A percentile compares a stretch with the other conserved stretches of the same genome.
Conservation (phyloP, 2,113 vertebrate species). For the Chlamydotis undulata region DNA sequence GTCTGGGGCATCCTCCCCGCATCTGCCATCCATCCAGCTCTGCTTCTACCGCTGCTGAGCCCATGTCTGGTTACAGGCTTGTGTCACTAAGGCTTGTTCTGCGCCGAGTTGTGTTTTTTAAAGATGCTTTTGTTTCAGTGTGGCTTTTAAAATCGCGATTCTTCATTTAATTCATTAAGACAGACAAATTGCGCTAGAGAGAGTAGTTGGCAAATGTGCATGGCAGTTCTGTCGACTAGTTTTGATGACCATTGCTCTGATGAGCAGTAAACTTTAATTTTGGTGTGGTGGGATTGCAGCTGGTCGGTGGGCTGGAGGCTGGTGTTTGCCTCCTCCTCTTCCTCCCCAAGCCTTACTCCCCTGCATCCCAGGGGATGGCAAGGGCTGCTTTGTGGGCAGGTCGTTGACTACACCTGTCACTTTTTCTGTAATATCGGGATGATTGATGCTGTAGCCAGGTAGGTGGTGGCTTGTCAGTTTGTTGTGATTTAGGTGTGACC, state of each 20-base stretch:
- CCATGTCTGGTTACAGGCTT: neutral
- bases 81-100: neutral
- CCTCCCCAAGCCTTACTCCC: neutral
- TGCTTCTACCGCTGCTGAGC: neutral
- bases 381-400: neutral
- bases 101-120: neutral
- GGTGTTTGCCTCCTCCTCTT: neutral
- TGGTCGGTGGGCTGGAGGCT: neutral
- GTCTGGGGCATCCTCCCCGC: neutral
- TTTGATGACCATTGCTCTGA: neutral
- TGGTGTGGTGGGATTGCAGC: neutral
- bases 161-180: neutral
- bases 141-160: neutral
- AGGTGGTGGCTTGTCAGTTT: neutral
- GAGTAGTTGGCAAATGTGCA: neutral
- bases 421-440: neutral
- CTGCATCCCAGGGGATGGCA: neutral
- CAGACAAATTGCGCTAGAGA: fast-evolving
- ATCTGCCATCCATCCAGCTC: neutral
- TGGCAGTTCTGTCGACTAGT: neutral
- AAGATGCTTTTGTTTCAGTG: neutral
- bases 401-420: neutral
- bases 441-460: neutral
- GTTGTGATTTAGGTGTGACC: neutral
- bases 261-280: neutral